Evolutionary conservation across 2,797 vertebrate species (phyloP), one percentile per base, ranked within the genome.

Genomic region (Hippopotamyrus pictus): DNA sequence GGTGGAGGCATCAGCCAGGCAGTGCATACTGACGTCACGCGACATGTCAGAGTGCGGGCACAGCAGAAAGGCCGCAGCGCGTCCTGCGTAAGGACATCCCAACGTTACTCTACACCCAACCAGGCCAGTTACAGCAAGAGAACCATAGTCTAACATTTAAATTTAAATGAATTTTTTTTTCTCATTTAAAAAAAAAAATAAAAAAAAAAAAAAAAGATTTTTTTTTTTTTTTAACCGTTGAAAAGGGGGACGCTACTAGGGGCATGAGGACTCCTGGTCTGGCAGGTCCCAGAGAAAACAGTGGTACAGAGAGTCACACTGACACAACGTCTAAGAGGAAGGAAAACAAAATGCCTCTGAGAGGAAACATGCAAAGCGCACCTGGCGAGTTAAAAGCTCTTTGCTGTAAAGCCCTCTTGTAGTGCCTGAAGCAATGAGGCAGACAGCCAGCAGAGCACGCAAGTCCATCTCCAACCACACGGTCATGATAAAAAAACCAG

Each of bases 361-460:
- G 82, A 22, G 69, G 83, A 86, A 73, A 44, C 89, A 89, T 89
- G 89, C 84, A 76, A 53, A 9, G 50, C 17, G 25, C 83, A 65
- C 33, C 57, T 22, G 59, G 44, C 54, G 25, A 44, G 46, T 85
- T 85, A 84, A 48, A 85, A 46, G 53, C 79, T 85, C 22, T 85
- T 89, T n/a, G 84, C 85, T 11, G n/a, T 84, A 2, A 79, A 79
- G 8, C 6, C 46, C 41, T 84, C 46, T 9, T 84, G 65, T 44
- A 79, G 5, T 14, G 33, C 37, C 73, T 7, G 5, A 44, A 17
- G 17, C 14, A 3, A 46, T n/a, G 17, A 33, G 29, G 65, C 65
- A 14, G 29, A 41, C 73, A 6, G 0, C 29, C 73, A 44, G 37
- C 33, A 19, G 37, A 2, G 37, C 33, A 44, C 0, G 12, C 14